Evolutionary conservation across 2,113 vertebrate genomes (phyloP), one percentile per base, ranked within the genome.

Genomic region (Paramormyrops kingsleyae): DNA sequence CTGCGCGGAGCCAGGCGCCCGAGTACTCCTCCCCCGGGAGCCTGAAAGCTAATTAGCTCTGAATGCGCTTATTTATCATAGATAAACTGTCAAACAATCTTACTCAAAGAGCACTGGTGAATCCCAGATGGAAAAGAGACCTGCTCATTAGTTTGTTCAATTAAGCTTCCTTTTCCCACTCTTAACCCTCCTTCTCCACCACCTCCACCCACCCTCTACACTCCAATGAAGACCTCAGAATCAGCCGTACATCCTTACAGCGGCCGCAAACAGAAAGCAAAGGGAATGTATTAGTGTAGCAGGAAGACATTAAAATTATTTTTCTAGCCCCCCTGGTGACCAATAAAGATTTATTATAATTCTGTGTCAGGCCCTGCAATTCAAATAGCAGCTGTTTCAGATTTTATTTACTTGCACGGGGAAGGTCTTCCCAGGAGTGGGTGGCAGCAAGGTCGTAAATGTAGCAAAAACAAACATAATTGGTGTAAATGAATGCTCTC

Each of bases 1-100:
- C 8, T 31, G 62, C 88, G 93, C 90, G 93, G 88, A 90, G 91
- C 93, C 89, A 92, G 94, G 94, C 94, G 94, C 93, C 92, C 91
- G 91, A 83, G 88, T 91, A 83, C 80, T 50, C 46, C 6, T 94
- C 93, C 93, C 93, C 89, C 66, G 90, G 91, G 94, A 92, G 91
- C 91, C 91, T 77, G 80, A 92, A 93, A 94, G 92, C 93, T 95
- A 95, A 96, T 96, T 96, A 95, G 95, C 94, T 95, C 92, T 93
- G 93, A 94, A 96, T 94, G 95, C 94, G 94, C 95, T 95, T 95
- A 96, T 96, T 96, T 95, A 96, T 95, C 94, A 94, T 93, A 95
- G 96, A 96, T 95, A 96, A 96, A 96, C 94, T 95, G 95, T 96
- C 95, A 95, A 94, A 95, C 94, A 95, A 96, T 95, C 95, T 95